Evolutionary conservation across 2,113 vertebrate genomes (phyloP).

Genomic region (Lanius collurio): DNA sequence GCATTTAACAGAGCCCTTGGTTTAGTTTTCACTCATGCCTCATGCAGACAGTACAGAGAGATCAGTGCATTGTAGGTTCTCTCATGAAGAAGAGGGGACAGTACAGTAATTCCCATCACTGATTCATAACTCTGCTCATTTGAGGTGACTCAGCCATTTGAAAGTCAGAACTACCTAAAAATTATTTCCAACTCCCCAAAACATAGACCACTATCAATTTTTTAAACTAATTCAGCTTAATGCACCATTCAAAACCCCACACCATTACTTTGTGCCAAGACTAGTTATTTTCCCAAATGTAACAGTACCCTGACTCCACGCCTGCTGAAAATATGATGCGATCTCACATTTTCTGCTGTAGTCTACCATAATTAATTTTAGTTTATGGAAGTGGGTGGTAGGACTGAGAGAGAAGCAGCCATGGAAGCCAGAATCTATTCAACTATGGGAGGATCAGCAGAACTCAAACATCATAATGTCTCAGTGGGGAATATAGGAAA

Average conservation of each 20-base stretch:
- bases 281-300: background rate
- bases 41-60: background rate
- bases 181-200: background rate
- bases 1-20: background rate
- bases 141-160: background rate
- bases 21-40: background rate
- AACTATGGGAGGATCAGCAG: background rate
- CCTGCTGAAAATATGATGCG: background rate
- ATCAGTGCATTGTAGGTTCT: background rate
- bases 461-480: background rate
- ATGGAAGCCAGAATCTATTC: background rate
- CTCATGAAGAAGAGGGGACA: background rate
- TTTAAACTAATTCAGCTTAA: background rate
- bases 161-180: background rate
- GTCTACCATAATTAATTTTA: conserved; percentile 45
- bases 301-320: background rate
- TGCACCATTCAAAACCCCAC: background rate
- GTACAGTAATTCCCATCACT: background rate
- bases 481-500: background rate
- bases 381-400: background rate
- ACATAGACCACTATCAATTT: background rate
- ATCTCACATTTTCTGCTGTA: background rate
- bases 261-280: background rate
- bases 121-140: background rate
- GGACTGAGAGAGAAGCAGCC: background rate